Conservation (phyloP, 2,888 invertebrate species). For the Agelastica alni region DNA sequence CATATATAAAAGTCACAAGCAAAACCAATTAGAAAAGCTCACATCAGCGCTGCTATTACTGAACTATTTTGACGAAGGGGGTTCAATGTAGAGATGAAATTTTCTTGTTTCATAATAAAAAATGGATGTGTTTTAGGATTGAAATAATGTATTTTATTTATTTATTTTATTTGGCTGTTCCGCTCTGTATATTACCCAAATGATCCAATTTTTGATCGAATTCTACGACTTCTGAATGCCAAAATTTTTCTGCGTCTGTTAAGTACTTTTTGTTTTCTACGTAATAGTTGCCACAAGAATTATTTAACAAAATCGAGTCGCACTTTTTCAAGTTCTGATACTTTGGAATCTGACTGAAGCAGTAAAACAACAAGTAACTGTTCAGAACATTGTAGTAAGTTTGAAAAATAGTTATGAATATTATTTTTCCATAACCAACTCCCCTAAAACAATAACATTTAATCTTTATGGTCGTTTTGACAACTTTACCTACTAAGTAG, state of each 20-base stretch:
- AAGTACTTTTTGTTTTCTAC: neutral
- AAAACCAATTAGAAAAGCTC: too few species aligned
- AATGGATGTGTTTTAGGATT: too few species aligned
- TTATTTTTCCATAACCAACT: conserved; percentile 16
- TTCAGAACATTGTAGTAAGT: conserved; percentile 25
- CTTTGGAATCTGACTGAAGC: conserved; percentile 17
- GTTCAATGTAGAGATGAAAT: too few species aligned
- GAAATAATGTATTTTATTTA: too few species aligned
- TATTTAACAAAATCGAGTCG: neutral
- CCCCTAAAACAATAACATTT: conserved; percentile 17
- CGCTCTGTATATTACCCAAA: too few species aligned
- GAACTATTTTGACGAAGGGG: too few species aligned
- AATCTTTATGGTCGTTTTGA: too few species aligned
- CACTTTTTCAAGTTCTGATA: conserved; percentile 12
- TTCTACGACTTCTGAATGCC: conserved; percentile 20
- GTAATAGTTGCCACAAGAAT: neutral
- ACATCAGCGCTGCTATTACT: too few species aligned
- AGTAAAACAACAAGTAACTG: conserved; percentile 26
- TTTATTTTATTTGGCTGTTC: too few species aligned
- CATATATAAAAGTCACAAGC: too few species aligned
- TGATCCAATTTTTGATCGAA: neutral
- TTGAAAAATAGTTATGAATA: conserved; percentile 24
- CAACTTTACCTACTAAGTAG: too few species aligned
- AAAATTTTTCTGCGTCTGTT: conserved; percentile 23
- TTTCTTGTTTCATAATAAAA: too few species aligned